These are phyloP conservation scores for Grallaria varia DNA, from an alignment of 2,113 vertebrate genomes.

Conservation along the genomic window DNA sequence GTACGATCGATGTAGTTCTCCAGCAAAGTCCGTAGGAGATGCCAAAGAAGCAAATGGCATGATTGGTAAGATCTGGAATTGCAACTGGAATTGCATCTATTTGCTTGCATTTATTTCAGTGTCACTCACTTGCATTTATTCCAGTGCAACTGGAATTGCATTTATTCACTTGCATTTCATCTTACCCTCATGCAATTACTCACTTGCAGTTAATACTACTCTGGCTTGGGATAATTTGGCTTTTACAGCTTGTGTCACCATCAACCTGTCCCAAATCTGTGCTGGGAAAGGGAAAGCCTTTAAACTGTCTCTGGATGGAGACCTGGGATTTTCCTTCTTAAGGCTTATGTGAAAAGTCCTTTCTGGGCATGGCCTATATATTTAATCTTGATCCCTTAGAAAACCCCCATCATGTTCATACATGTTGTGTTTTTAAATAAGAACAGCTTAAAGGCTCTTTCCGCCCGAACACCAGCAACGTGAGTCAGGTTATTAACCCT, in stretches of 20 bases:
- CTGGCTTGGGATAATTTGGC: background rate
- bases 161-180: background rate
- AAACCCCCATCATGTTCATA: background rate
- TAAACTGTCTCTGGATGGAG: background rate
- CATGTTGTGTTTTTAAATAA: background rate
- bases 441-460: background rate
- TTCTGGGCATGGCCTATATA: background rate
- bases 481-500: background rate
- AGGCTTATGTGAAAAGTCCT: background rate
- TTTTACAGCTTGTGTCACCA: background rate
- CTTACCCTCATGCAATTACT: background rate
- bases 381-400: background rate
- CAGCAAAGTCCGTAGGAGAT: background rate
- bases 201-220: rapidly evolving
- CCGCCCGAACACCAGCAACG: rapidly evolving
- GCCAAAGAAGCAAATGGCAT: rapidly evolving
- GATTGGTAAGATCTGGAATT: rapidly evolving
- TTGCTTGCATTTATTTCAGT: background rate
- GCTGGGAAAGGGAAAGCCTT: background rate
- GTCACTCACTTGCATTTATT: background rate
- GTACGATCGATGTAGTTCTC: rapidly evolving
- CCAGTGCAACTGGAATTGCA: background rate
- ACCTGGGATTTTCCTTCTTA: background rate
- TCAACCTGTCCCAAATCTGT: background rate
- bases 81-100: background rate